Percentiles rank a stretch among this genome's conserved stretches.
Conservation (phyloP, 1,140 invertebrate species). For the Bilobella aurantiaca region DNA sequence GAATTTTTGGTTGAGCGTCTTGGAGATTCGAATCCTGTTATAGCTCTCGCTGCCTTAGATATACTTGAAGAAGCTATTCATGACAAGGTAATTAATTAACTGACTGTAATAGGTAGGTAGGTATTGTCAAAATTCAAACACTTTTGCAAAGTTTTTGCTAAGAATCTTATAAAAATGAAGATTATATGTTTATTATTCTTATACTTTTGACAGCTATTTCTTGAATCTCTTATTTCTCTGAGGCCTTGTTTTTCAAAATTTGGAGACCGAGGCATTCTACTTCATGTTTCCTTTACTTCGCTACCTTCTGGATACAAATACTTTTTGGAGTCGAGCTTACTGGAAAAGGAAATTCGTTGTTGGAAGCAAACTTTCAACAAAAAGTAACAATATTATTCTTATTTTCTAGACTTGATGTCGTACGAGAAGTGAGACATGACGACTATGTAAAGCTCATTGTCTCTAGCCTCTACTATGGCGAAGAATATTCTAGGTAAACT, state of each 20-base stretch:
- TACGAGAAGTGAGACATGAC: constrained; percentile 71
- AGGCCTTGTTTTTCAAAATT: constrained; percentile 63
- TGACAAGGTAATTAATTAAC: constrained; percentile 49
- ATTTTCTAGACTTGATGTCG: too few species aligned
- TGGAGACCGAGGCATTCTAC: constrained; percentile 69
- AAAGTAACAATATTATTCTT: constrained; percentile 44
- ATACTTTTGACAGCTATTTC: constrained; percentile 48
- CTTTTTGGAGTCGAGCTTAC: constrained; percentile 55
- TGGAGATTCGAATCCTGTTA: constrained; percentile 61
- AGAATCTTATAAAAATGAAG: too few species aligned
- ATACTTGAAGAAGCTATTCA: constrained; percentile 87
- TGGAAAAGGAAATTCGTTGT: constrained; percentile 59
- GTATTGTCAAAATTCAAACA: too few species aligned
- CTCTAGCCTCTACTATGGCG: constrained; percentile 76
- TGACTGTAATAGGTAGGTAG: too few species aligned
- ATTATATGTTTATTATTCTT: constrained; percentile 10
- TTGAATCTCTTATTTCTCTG: constrained; percentile 64
- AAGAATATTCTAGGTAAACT: constrained; percentile 53
- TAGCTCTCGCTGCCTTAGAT: constrained; percentile 65
- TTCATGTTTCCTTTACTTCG: constrained; percentile 73
- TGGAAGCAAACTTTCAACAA: constrained; percentile 65
- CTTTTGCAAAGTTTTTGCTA: too few species aligned
- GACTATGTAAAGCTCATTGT: constrained; percentile 85
- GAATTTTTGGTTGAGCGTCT: constrained; percentile 68
- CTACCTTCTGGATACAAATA: constrained; percentile 57